Evolutionary conservation across 2,888 invertebrate species (phyloP), one percentile per base, ranked within the genome.

Genomic region (Amiota communis): DNA sequence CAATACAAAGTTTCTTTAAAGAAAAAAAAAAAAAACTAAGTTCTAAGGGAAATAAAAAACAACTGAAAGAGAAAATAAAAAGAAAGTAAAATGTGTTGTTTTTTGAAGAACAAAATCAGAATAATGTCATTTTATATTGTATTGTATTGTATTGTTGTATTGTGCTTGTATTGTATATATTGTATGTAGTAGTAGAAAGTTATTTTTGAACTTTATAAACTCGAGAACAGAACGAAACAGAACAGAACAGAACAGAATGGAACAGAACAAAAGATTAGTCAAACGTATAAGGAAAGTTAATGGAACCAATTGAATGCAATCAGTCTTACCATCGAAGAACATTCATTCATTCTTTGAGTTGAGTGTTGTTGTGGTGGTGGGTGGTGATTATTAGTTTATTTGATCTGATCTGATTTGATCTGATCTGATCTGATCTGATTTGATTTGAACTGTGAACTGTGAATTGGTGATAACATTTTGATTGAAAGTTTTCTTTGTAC

Each of bases 291-390:
- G 4, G 53, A 51, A 68, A 68, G 13, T 53, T 13, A 59, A 53
- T 53, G 17, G 36, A 68, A 51, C 67, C 67, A 53, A 68, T 65
- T 51, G 67, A 68, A 51, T 53, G 51, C 67, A 68, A 68, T 65
- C 65, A 65, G 53, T 51, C 67, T 68, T 68, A 68, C 67, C 67
- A 68, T 68, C 48, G 48, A 13, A 65, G 17, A 65, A 36, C 36
- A 36, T 36, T 36, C 36, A 36, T 36, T 36, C 36, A 36, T 36
- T 36, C 36, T 36, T 36, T 36, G 8, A 36, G 36, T 36, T 36
- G 36, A 4, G 8, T 36, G 36, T 36, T 2, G 36, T 36, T 2
- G 36, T 17, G 17, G 65, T 65, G 10, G n/a, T 12, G 63, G 11
- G 47, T 15, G 17, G 64, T 64, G 15, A 47, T 46, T 12, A 72